phyloP scores from a whole-genome alignment of 2,888 invertebrate species.

The Amphipoea lucens region DNA sequence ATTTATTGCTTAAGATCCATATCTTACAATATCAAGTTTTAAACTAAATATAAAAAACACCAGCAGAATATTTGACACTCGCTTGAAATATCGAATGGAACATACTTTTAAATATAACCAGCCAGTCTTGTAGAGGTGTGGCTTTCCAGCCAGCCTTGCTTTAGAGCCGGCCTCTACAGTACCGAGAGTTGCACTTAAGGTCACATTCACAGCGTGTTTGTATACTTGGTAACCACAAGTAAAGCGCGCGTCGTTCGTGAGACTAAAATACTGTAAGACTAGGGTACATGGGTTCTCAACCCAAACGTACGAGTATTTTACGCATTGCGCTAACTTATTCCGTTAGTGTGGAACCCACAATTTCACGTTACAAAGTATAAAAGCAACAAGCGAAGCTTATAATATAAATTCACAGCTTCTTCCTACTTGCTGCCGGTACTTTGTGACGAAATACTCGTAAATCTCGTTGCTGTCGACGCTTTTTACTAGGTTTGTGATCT shows the following conservation, averaged over 20 bases:
- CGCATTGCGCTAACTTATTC: conserved; percentile 65
- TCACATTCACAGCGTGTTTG: neutral
- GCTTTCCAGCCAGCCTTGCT: too few relatives aligned
- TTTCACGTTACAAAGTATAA: conserved; percentile 44
- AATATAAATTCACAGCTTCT: conserved; percentile 52
- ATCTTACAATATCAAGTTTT: too few relatives aligned
- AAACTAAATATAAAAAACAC: too few relatives aligned
- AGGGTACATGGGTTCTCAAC: conserved; percentile 25
- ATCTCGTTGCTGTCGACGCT: conserved; percentile 34
- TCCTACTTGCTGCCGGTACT: conserved; percentile 35
- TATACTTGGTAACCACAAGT: neutral
- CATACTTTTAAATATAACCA: too few relatives aligned
- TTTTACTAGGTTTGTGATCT: conserved; percentile 33
- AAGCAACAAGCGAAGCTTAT: conserved; percentile 56
- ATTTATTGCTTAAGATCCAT: too few relatives aligned
- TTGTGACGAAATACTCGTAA: conserved; percentile 49
- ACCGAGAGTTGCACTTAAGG: neutral
- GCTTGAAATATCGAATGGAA: too few relatives aligned
- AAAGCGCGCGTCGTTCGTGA: neutral
- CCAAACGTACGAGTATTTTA: conserved; percentile 41
- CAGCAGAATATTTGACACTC: too few relatives aligned
- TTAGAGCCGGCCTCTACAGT: too few relatives aligned
- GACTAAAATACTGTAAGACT: neutral
- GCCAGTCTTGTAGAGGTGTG: too few relatives aligned
- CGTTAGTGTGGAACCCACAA: conserved; percentile 50